Evolutionary conservation across 2,113 vertebrate genomes (phyloP), one percentile per base, ranked within the genome.

Genomic region (Pterocles orientalis): DNA sequence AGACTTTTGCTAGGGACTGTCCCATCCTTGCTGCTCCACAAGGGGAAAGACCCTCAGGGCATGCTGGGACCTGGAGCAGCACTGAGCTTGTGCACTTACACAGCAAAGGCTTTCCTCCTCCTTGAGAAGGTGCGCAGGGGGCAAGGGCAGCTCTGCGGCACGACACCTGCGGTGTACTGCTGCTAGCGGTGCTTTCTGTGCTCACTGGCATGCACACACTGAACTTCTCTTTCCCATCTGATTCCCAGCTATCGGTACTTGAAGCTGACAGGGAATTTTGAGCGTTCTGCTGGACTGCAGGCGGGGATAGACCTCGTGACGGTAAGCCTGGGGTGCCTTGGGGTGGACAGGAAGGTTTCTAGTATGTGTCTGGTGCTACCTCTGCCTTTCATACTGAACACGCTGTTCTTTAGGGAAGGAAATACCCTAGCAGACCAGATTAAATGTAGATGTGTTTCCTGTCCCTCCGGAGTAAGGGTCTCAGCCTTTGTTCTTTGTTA

Each of bases 251-350:
- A 98, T 93, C 98, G 95, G 90, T 99, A 99, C 54, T 66, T 98
- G 96, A 99, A 97, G 94, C 97, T 99, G 41, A 96, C 73, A 6
- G 99, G 99, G 53, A 99, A 99, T 96, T 99, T 99, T 15, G 98
- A 99, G 95, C 99, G 99, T 53, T 99, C 99, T 10, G 99, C 98
- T 14, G 99, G 99, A 64, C 98, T 99, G 53, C 99, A 99, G 96
- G 99, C 99, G 3, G 99, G 99, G 61, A 96, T 99, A 68, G 88
- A 99, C 94, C 98, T 99, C 0, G 97, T 99, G 61, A 97, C 94
- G 92, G 99, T 99, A 92, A 97, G 97, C 73, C 26, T 36, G 41
- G 29, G 56, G 28, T 14, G 11, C 45, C 13, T 9, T 29, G 28
- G 36, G n/a, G 20, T 45, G 20, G 2, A 10, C 57, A 50, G 72